These are phyloP conservation scores for Tubulanus polymorphus DNA, from an alignment of 2,888 invertebrate genomes.

Conservation along the genomic window DNA sequence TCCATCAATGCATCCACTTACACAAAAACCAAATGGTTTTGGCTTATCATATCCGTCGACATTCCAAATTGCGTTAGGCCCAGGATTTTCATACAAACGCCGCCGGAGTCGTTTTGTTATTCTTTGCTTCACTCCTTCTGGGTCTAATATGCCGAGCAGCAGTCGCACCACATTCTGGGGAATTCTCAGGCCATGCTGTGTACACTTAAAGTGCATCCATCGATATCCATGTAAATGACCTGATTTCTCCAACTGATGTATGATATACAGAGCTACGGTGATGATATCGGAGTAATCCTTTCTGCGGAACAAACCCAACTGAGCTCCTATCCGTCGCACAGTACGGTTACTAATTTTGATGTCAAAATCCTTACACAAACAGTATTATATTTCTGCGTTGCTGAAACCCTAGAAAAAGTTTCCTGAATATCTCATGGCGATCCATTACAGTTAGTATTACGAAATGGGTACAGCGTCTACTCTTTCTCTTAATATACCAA, in stretches of 20 bases:
- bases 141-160: conserved; percentile 10
- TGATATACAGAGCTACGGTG: conserved; percentile 9
- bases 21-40: conserved; percentile 23
- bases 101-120: conserved; percentile 11
- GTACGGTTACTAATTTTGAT: background rate
- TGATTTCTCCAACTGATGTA: conserved; percentile 3
- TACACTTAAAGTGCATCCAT: conserved; percentile 15
- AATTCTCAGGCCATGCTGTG: conserved; percentile 5
- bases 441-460: no score
- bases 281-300: conserved; percentile 7
- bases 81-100: conserved; percentile 14
- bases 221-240: conserved; percentile 13
- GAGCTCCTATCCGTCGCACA: background rate
- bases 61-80: conserved; percentile 24
- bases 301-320: background rate
- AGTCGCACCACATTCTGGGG: conserved; percentile 10
- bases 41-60: conserved; percentile 24
- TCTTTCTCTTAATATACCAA: no score
- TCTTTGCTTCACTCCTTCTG: conserved; percentile 9
- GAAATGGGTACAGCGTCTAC: no score
- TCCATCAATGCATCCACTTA: conserved; percentile 24
- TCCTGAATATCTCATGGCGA: no score
- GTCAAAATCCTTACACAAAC: background rate
- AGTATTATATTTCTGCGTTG: background rate
- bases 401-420: no score